Evolutionary conservation across 2,888 invertebrate genomes (phyloP), one percentile per base, ranked within the genome.

Genomic region (Dione juno): DNA sequence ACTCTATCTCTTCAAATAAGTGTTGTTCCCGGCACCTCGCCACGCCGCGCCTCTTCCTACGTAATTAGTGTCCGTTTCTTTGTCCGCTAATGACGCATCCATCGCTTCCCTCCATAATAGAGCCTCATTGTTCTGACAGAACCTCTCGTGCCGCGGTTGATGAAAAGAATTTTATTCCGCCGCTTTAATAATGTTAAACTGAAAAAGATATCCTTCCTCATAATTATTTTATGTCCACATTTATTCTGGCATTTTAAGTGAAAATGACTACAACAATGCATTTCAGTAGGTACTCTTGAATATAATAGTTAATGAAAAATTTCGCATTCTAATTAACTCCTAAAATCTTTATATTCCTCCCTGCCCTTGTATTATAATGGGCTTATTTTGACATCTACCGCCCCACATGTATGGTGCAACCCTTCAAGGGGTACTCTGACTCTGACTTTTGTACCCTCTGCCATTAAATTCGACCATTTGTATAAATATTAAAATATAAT

Each of bases 401-500:
- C 69, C 53, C 45, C 14, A 40, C 57, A 16, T 19, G 6, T 37
- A 37, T 57, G 35, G 11, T 40, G 19, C 63, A 28, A 13, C 68
- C 63, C 63, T 41, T 53, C 5, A 28, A 45, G 40, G 35, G 53
- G 43, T 19, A 28, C 16, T n/a, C n/a, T n/a, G 54, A 53, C 21
- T 48, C 54, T 13, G 41, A 63, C 45, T 45, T 64, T 57, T 8
- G 13, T 54, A 43, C 19, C 68, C 59, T 45, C 37, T 9, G 8
- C 35, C 48, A 61, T 61, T 58, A 59, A 61, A 40, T 37, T 64
- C 50, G 65, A 52, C 57, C 58, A 65, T 58, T 69, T 58, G 48
- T 40, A 65, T 65, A 35, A 65, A 69, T 65, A 65, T 65, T 65
- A 69, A 69, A 58, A 41, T 41, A 8, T 65, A 65, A 69, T 69